Evolutionary conservation across 2,888 invertebrate species (phyloP).

Genomic region (Eutolmus rufibarbis): DNA sequence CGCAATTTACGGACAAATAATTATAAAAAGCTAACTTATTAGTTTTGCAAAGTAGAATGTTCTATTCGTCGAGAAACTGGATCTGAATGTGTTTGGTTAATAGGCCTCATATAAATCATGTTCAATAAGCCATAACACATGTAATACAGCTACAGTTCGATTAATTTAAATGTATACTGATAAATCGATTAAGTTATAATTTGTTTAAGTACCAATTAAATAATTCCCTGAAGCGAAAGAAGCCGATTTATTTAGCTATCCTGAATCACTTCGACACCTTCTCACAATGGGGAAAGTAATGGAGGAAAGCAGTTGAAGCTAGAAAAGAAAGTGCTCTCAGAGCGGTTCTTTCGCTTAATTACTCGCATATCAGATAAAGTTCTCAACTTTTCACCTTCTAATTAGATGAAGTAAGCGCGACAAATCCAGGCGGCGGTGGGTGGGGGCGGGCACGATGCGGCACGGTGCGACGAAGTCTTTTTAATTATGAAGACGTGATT

Average conservation of each 20-base stretch:
- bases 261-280: neutral
- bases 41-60: too few species aligned
- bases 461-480: neutral
- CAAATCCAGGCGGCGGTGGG: neutral
- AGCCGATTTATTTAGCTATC: neutral
- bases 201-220: neutral
- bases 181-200: neutral
- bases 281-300: neutral
- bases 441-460: neutral
- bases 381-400: neutral
- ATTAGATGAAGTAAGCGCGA: neutral
- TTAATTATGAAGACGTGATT: slow-evolving; percentile 30
- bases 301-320: neutral
- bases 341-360: neutral
- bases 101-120: too few species aligned
- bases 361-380: slow-evolving; percentile 11
- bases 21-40: too few species aligned
- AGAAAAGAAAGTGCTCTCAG: neutral
- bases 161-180: neutral
- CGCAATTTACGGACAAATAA: too few species aligned
- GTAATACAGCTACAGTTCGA: neutral
- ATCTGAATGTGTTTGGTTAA: too few species aligned
- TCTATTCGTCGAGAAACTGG: too few species aligned
- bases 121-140: neutral
- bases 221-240: neutral